phyloP scores from a whole-genome alignment of 1,140 invertebrate genomes.

The Cecropterus lyciades region DNA sequence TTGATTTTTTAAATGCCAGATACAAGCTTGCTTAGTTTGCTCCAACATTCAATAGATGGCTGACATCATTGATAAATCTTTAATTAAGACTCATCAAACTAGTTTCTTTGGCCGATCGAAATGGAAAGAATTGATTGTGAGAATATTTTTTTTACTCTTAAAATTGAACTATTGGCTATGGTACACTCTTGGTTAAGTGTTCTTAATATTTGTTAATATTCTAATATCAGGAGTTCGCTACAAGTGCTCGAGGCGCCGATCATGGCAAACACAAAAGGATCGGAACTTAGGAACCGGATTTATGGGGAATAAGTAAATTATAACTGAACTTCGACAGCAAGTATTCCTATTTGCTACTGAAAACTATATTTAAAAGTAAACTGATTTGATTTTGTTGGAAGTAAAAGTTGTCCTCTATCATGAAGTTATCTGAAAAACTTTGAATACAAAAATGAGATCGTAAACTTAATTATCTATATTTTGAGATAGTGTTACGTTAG shows the following conservation, averaged over 20 bases:
- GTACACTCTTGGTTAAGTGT: too few species aligned
- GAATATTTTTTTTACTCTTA: too few species aligned
- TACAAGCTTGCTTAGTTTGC: too few species aligned
- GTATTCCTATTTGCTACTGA: neutral
- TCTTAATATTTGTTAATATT: neutral
- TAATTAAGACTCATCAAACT: too few species aligned
- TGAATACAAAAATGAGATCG: neutral
- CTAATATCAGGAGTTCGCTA: conserved; percentile 12
- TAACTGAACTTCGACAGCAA: neutral
- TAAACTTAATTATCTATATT: neutral
- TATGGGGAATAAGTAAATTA: neutral
- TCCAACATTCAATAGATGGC: too few species aligned
- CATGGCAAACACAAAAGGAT: conserved; percentile 15
- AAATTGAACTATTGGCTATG: too few species aligned
- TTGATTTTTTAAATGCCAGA: too few species aligned
- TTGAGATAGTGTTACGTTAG: neutral
- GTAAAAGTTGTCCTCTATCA: neutral
- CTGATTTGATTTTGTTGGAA: neutral
- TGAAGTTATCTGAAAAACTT: neutral
- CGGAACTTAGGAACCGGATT: neutral
- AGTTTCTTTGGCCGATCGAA: too few species aligned
- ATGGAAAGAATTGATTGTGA: too few species aligned
- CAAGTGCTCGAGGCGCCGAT: conserved; percentile 1
- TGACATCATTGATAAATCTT: too few species aligned
- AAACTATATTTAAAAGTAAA: neutral